These are phyloP conservation scores for Bryconaethiops microstoma DNA, from an alignment of 2,797 vertebrate species.

Conservation along the genomic window DNA sequence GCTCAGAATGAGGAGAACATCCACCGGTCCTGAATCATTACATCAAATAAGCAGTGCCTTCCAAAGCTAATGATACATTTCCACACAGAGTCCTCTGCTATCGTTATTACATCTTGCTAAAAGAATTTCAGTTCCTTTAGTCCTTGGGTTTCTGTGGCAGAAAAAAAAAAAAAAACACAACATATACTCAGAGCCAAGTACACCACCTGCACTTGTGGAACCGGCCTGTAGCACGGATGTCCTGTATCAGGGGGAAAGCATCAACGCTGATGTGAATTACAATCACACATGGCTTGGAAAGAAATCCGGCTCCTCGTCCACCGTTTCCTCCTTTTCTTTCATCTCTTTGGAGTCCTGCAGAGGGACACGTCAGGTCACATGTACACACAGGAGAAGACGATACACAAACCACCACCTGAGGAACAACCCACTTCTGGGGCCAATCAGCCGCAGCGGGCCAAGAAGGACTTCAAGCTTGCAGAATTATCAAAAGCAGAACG, in stretches of 20 bases:
- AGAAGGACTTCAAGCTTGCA: constrained; percentile 40
- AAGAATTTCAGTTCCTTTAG: constrained; percentile 40
- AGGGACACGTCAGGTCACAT: constrained; percentile 66
- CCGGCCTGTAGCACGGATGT: constrained; percentile 25
- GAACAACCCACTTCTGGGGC: constrained; percentile 57
- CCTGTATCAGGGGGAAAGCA: constrained; percentile 23
- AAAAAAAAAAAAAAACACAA: too few species aligned
- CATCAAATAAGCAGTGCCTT: neutral
- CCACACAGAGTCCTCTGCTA: constrained; percentile 23
- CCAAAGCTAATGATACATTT: neutral
- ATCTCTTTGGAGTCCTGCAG: constrained; percentile 62
- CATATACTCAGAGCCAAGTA: constrained; percentile 56
- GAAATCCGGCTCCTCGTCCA: constrained; percentile 67
- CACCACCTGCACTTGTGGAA: constrained; percentile 57
- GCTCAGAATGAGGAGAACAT: neutral
- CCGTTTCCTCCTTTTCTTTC: constrained; percentile 66
- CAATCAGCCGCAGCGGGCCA: constrained; percentile 57
- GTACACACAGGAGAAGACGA: constrained; percentile 52
- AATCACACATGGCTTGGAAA: constrained; percentile 64
- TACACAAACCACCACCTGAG: constrained; percentile 63
- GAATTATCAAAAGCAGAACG: constrained; percentile 41
- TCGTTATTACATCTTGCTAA: constrained; percentile 55
- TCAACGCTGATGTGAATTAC: constrained; percentile 57
- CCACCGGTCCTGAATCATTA: neutral
- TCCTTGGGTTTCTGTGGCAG: constrained; percentile 38